These are phyloP conservation scores for Oikopleura albicans DNA, from an alignment of 23 tunicate species.

Conservation along the genomic window DNA sequence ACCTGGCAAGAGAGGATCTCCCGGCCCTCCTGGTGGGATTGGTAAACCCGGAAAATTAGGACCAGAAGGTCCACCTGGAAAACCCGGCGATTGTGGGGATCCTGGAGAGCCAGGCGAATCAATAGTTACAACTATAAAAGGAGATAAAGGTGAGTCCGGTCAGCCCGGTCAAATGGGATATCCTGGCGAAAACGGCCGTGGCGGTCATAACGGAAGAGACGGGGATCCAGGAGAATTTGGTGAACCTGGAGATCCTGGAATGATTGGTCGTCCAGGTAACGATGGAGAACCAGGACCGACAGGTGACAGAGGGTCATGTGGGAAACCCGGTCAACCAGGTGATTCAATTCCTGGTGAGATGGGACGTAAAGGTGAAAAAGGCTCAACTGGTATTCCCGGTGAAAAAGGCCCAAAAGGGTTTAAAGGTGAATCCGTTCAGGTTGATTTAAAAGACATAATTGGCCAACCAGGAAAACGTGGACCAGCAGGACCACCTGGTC, in stretches of 20 bases:
- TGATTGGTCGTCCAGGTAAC: slow-evolving; percentile 20
- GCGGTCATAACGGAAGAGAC: background rate
- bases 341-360: background rate
- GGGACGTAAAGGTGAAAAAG: slow-evolving; percentile 19
- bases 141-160: slow-evolving; percentile 23
- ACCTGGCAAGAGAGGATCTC: slow-evolving; percentile 19
- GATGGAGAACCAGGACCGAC: slow-evolving; percentile 18
- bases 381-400: slow-evolving; percentile 18
- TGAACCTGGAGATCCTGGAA: slow-evolving; percentile 21
- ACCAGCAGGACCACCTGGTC: background rate
- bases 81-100: slow-evolving; percentile 18
- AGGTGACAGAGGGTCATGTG: background rate
- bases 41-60: slow-evolving; percentile 36
- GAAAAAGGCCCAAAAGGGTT: slow-evolving; percentile 19
- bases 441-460: background rate
- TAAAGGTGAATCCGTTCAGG: background rate
- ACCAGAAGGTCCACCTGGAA: slow-evolving; percentile 27
- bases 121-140: background rate
- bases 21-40: slow-evolving; percentile 28
- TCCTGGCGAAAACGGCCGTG: slow-evolving; percentile 19
- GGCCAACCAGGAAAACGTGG: background rate
- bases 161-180: background rate
- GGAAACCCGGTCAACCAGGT: background rate
- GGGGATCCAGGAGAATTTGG: slow-evolving; percentile 21
- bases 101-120: slow-evolving; percentile 21